Percentiles rank a stretch among this genome's conserved stretches.
These are phyloP conservation scores for Callimorpha dominula DNA, from an alignment of 2,888 invertebrate genomes.

Conservation along the genomic window DNA sequence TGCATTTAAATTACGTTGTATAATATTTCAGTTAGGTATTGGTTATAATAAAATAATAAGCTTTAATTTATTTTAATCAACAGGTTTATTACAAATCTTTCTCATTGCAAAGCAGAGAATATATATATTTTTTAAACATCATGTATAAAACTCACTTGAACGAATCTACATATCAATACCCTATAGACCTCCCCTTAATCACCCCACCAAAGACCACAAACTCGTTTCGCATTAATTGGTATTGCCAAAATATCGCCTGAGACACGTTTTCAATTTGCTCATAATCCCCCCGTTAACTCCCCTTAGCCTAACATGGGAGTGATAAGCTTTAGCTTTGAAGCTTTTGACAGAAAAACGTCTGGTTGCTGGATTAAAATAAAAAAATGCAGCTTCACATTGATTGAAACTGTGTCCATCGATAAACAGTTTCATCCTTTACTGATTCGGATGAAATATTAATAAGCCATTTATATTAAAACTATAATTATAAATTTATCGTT, in stretches of 20 bases:
- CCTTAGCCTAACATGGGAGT: conserved; percentile 27
- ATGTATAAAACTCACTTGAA: not conserved
- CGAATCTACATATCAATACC: conserved; percentile 11
- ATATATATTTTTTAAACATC: not conserved
- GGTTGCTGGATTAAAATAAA: conserved; percentile 15
- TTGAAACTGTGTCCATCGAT: not conserved
- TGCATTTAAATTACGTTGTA: no score
- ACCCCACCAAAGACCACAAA: conserved; percentile 32
- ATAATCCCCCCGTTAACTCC: conserved; percentile 46
- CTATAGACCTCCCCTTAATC: conserved; percentile 16
- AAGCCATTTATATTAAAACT: not conserved
- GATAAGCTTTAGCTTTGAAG: conserved; percentile 42
- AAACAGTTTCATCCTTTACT: not conserved
- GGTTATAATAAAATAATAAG: no score
- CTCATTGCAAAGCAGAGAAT: no score
- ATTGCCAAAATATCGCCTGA: conserved; percentile 44
- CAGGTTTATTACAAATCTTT: no score
- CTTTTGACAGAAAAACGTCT: conserved; percentile 27
- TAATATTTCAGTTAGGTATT: no score
- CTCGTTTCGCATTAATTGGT: conserved; percentile 48
- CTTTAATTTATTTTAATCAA: no score
- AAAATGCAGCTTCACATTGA: not conserved
- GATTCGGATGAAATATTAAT: not conserved
- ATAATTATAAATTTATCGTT: no score
- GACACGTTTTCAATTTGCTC: conserved; percentile 60